phyloP scores from a whole-genome alignment of 2,888 invertebrate species.

The Paralinhomoeus sp. region DNA sequence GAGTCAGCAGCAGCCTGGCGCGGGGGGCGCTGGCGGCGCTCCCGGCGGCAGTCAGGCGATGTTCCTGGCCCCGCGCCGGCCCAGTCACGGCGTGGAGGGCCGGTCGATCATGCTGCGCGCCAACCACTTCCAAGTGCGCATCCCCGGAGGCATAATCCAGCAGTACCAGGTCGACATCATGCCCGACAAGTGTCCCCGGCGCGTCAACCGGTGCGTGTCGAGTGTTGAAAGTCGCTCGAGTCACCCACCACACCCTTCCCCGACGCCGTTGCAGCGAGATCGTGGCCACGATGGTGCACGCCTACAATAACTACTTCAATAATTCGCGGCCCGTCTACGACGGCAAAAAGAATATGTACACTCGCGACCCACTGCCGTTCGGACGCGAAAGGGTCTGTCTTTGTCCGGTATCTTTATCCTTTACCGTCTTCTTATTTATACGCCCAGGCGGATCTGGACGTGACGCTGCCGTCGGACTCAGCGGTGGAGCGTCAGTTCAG shows the following conservation, averaged over 20 bases:
- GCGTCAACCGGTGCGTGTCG: constrained; percentile 42
- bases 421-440: background rate
- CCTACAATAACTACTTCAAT: constrained; percentile 16
- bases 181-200: constrained; percentile 95
- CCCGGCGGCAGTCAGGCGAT: no score
- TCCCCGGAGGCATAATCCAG: constrained; percentile 93
- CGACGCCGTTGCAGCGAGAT: constrained; percentile 17
- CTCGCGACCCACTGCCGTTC: constrained; percentile 83
- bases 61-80: constrained; percentile 78
- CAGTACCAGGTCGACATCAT: constrained; percentile 97
- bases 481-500: constrained; percentile 92
- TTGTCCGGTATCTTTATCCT: background rate
- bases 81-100: constrained; percentile 88
- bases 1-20: no score
- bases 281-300: constrained; percentile 19
- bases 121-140: constrained; percentile 86
- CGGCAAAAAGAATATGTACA: constrained; percentile 92
- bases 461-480: constrained; percentile 78
- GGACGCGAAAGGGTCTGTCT: constrained; percentile 63
- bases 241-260: no score
- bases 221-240: no score
- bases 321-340: constrained; percentile 66
- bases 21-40: no score
- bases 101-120: constrained; percentile 82
- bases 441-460: constrained; percentile 21